Evolutionary conservation across 2,888 invertebrate species (phyloP), one percentile per base, ranked within the genome.

Genomic region (Hydropsyche betteni): DNA sequence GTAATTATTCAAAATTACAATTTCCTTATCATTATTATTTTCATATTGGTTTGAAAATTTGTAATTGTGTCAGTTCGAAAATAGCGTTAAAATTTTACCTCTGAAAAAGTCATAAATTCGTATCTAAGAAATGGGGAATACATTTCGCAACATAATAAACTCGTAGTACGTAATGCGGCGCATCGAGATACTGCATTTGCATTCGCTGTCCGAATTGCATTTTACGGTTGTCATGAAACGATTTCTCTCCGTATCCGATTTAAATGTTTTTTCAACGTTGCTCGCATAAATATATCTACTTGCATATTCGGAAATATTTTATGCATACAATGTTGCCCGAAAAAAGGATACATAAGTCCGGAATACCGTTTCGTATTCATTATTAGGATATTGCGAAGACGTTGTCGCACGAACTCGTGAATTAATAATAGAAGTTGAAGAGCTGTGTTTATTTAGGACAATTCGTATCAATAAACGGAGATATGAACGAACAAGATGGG

Each of bases 201-300:
- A 64, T 64, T 64, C 64, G 64, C 64, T 64, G 64, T 64, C 64
- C 64, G 64, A 64, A 64, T 64, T 64, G 64, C 64, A 64, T 64
- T 64, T 64, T 64, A 64, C 64, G 64, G 64, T 64, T 64, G 64
- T 64, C 64, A 64, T 64, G 64, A 64, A 64, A 64, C 64, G 64
- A 64, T 64, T 64, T 64, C 64, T 8, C 36, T n/a, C 64, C 64
- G 36, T 44, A 44, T 44, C 44, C 44, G 44, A 44, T 44, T 44
- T 44, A 44, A 44, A 44, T 44, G 44, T 44, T 44, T 44, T 44
- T 44, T 44, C 7, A 44, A 44, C 44, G 44, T 8, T 8, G 10
- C 44, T 16, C 12, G 55, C 5, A 55, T 55, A n/a, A 14, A 55
- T n/a, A 55, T 55, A 55, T 55, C 6, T 12, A 10, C 10, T 8